phyloP scores from a whole-genome alignment of 2,888 invertebrate genomes.

The Rotaria socialis region DNA sequence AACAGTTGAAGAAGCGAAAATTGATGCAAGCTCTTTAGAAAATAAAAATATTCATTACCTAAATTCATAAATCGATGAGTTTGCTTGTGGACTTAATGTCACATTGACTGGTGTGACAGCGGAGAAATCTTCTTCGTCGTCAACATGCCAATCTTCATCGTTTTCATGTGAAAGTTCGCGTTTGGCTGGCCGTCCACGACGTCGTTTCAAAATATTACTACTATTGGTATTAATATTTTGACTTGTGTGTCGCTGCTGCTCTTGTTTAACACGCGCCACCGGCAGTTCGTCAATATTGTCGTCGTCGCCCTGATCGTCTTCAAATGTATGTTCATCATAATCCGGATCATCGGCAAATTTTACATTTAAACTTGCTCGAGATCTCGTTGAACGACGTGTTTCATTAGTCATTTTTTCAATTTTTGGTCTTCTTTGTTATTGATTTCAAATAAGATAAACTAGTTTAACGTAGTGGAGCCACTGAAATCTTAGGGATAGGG shows the following conservation, averaged over 20 bases:
- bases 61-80: conserved; percentile 16
- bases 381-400: neutral
- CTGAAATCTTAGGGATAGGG: neutral
- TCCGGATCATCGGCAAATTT: neutral
- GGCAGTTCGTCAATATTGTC: conserved; percentile 14
- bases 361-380: neutral
- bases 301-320: conserved; percentile 26
- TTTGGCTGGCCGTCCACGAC: neutral
- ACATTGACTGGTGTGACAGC: neutral
- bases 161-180: neutral
- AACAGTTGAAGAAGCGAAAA: too few relatives aligned
- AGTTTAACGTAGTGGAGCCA: neutral
- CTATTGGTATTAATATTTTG: conserved; percentile 20
- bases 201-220: neutral
- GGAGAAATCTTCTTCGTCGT: neutral
- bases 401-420: neutral
- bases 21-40: too few relatives aligned
- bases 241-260: neutral
- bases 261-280: conserved; percentile 15
- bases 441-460: neutral
- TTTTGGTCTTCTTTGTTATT: neutral
- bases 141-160: conserved; percentile 7
- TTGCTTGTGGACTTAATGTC: neutral
- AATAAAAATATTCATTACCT: too few relatives aligned
- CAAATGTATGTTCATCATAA: conserved; percentile 14